Evolutionary conservation across 2,113 vertebrate genomes (phyloP), one percentile per base, ranked within the genome.

Genomic region (Orcinus orca): DNA sequence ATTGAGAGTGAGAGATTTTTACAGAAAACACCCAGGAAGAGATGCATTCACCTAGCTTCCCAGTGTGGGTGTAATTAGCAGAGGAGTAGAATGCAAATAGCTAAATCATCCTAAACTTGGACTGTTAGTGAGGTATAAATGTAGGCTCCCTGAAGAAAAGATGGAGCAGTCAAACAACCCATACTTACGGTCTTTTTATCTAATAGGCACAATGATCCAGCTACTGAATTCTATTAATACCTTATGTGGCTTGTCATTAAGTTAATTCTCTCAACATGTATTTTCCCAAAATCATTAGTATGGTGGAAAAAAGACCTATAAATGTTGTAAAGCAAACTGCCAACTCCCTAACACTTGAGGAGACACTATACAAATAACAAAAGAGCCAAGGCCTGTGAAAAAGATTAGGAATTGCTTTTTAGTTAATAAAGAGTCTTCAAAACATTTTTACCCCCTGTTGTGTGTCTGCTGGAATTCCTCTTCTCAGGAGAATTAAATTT

Each of bases 401-500:
- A 71, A 53, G 60, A 81, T 36, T 90, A 96, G 63, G 20, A 92
- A 55, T 63, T 93, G 71, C 21, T 83, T 95, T 71, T 58, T 36
- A 88, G 53, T 85, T 85, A 96, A 87, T 58, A 92, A 83, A 1
- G 33, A 15, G 33, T 93, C 44, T 92, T 90, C 11, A 85, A 88
- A 88, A 44, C 36, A 10, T 25, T 96, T 92, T 93, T 73, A 82
- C 26, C 21, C 31, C 50, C 20, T 76, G 85, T 70, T 50, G 25
- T 41, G 21, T 95, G n/a, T 95, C 79, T 95, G 70, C 33, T 88
- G 93, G 63, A 92, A 88, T 88, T 90, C 47, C 38, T 97, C 71
- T 97, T 94, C 53, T 90, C 23, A 12, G 81, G 41, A 41, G 71
- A 95, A 85, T 93, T 97, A 85, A 91, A 94, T 83, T 82, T 86